A percentile compares a stretch with the other conserved stretches of the same genome.
phyloP scores from a whole-genome alignment of 2,797 vertebrate species.

The Parotocinclus haroldoi region DNA sequence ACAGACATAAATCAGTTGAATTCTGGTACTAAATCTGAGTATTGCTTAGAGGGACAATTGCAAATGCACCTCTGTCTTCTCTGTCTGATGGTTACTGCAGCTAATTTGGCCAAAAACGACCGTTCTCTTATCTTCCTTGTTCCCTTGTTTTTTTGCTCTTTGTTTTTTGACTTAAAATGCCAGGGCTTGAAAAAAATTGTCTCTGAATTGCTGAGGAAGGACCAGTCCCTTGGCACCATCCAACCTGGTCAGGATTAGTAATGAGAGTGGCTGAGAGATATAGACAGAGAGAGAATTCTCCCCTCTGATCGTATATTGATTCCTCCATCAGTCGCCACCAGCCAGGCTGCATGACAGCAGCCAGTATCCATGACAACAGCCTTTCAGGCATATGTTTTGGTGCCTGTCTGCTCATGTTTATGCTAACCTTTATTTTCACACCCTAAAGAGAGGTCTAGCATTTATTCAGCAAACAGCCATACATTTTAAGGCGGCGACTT shows the following conservation, averaged over 20 bases:
- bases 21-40: constrained; percentile 43
- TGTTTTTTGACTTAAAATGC: constrained; percentile 26
- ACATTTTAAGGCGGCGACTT: background rate
- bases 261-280: background rate
- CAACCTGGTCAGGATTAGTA: background rate
- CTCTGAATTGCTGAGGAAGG: constrained; percentile 5
- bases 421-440: constrained; percentile 30
- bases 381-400: constrained; percentile 48
- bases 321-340: constrained; percentile 33
- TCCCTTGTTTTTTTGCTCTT: constrained; percentile 11
- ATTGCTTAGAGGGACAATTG: too few species aligned
- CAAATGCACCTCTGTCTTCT: constrained; percentile 47
- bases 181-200: constrained; percentile 7
- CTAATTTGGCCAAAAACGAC: constrained; percentile 30
- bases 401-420: constrained; percentile 48
- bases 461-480: constrained; percentile 28
- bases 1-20: constrained; percentile 61
- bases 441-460: constrained; percentile 3
- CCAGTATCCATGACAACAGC: constrained; percentile 64
- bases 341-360: constrained; percentile 66
- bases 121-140: constrained; percentile 22
- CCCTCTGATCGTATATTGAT: constrained; percentile 39
- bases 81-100: constrained; percentile 44
- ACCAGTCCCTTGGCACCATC: background rate
- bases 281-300: constrained; percentile 7